phyloP scores from a whole-genome alignment of 2,113 vertebrate species.

The Anthoscopus minutus region DNA sequence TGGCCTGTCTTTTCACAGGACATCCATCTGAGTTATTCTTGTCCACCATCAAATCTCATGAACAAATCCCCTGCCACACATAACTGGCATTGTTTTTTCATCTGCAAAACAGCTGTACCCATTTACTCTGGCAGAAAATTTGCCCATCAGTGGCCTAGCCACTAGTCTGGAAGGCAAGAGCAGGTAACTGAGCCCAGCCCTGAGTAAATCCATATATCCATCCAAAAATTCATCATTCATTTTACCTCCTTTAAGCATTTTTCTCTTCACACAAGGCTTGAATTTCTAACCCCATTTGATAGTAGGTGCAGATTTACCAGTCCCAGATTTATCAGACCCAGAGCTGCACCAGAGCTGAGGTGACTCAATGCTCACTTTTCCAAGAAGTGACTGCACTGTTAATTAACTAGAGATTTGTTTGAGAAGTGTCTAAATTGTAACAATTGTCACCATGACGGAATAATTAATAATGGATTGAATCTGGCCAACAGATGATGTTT shows the following conservation, averaged over 20 bases:
- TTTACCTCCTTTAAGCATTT: not conserved
- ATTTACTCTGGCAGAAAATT: not conserved
- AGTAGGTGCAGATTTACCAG: not conserved
- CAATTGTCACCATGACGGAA: not conserved
- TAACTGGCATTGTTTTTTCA: not conserved
- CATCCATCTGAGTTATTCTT: not conserved
- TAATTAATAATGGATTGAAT: constrained; percentile 21
- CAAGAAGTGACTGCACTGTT: not conserved
- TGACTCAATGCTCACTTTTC: not conserved
- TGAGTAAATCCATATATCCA: not conserved
- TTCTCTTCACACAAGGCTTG: not conserved
- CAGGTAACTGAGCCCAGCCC: not conserved
- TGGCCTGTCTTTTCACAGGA: not conserved
- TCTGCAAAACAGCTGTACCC: not conserved
- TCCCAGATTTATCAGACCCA: not conserved
- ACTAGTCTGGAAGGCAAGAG: not conserved
- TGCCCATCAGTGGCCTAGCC: not conserved
- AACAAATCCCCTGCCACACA: not conserved
- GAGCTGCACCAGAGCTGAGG: not conserved
- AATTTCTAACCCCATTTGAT: not conserved
- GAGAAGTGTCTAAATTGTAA: not conserved
- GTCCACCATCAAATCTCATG: not conserved
- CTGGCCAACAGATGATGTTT: not conserved
- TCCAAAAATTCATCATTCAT: not conserved
- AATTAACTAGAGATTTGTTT: not conserved